phyloP scores from a whole-genome alignment of 1,140 invertebrate genomes.

The Carcinoscorpius rotundicauda region DNA sequence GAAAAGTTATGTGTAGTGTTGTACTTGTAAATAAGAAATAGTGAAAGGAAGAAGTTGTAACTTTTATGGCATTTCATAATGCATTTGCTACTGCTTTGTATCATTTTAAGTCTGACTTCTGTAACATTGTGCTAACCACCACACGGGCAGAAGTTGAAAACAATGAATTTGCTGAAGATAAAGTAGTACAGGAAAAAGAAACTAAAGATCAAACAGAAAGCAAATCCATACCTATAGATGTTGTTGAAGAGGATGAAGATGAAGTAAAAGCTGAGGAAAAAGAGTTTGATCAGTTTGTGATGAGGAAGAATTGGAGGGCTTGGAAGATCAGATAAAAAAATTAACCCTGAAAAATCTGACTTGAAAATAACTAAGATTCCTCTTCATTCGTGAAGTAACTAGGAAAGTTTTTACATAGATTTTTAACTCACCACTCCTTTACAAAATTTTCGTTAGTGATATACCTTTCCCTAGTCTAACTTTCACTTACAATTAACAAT shows the following conservation, averaged over 20 bases:
- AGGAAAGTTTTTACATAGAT: slow-evolving; percentile 95
- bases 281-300: slow-evolving; percentile 89
- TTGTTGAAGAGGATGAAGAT: slow-evolving; percentile 42
- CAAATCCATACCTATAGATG: slow-evolving; percentile 4
- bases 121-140: slow-evolving; percentile 5
- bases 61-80: no score
- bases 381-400: slow-evolving; percentile 72
- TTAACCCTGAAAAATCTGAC: slow-evolving; percentile 51
- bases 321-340: slow-evolving; percentile 29
- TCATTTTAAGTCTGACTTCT: no score
- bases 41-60: no score
- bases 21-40: no score
- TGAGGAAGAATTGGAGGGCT: slow-evolving; percentile 87
- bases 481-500: no score
- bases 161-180: slow-evolving; percentile 84
- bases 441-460: no score
- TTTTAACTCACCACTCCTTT: slow-evolving; percentile 45
- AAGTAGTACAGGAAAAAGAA: slow-evolving; percentile 35
- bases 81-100: no score
- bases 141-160: slow-evolving; percentile 52
- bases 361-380: slow-evolving; percentile 84
- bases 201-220: slow-evolving; percentile 21
- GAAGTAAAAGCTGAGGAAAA: slow-evolving; percentile 43
- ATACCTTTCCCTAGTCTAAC: no score
- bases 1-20: no score